Percentiles rank a stretch among this genome's conserved stretches.
Evolutionary conservation across 2,797 vertebrate genomes (phyloP).

Genomic region (Cephalopachus bancanus): DNA sequence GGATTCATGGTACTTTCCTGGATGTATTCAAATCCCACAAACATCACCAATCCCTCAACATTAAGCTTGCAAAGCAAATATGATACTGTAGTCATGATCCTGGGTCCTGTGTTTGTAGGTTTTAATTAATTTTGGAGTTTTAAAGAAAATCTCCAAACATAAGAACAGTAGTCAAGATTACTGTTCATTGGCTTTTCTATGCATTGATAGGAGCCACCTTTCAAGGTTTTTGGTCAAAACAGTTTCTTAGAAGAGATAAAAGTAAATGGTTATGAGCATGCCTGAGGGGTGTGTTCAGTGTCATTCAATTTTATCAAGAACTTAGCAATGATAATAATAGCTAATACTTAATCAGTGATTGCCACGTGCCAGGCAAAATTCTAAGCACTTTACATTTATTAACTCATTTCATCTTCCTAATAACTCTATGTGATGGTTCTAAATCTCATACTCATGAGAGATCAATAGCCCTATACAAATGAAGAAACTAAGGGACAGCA

Average conservation of each 20-base stretch:
- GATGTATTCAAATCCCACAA: not conserved
- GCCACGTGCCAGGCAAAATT: not conserved
- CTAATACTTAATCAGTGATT: not conserved
- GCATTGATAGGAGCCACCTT: not conserved
- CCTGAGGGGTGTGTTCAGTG: not conserved
- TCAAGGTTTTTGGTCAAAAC: slow-evolving; percentile 19
- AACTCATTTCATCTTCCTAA: not conserved
- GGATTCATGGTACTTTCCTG: not conserved
- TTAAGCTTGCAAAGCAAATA: slow-evolving; percentile 9
- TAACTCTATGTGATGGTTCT: not conserved
- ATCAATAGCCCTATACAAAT: not conserved
- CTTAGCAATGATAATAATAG: not conserved
- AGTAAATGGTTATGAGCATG: slow-evolving; percentile 16
- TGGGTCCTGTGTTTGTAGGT: not conserved
- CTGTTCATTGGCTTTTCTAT: not conserved
- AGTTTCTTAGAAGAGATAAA: not conserved
- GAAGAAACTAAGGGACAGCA: not conserved
- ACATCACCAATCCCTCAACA: not conserved
- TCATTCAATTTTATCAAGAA: not conserved
- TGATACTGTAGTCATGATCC: not conserved
- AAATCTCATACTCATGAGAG: not conserved
- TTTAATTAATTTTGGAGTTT: not conserved
- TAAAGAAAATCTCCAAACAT: not conserved
- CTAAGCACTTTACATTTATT: not conserved
- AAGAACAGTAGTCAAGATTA: not conserved